Evolutionary conservation across 2,797 vertebrate genomes (phyloP).

Genomic region (Pseudochirops cupreus): DNA sequence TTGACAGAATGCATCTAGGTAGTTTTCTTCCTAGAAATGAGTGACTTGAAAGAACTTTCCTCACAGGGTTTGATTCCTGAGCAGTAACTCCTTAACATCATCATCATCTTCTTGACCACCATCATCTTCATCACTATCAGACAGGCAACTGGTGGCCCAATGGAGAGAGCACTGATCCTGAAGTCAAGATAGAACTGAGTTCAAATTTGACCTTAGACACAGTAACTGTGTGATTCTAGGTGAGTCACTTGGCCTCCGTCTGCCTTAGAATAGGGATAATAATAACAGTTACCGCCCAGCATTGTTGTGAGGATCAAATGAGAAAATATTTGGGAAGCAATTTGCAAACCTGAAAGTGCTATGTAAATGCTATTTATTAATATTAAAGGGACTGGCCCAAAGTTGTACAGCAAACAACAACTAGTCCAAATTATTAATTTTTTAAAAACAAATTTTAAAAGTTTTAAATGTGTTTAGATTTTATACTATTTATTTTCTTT

Average conservation of each 20-base stretch:
- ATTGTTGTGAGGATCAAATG: not conserved
- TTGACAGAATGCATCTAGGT: not conserved
- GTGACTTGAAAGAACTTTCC: not conserved
- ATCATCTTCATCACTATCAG: not conserved
- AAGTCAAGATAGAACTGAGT: not conserved
- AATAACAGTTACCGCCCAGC: not conserved
- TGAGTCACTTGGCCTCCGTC: not conserved
- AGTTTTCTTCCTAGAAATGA: not conserved
- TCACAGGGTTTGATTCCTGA: not conserved
- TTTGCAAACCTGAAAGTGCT: not conserved
- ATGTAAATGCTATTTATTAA: not conserved
- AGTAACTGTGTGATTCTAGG: not conserved
- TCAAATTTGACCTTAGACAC: not conserved
- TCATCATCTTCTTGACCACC: not conserved
- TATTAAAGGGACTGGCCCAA: not conserved
- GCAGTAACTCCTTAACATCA: not conserved
- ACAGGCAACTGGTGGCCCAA: not conserved
- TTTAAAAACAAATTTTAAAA: not conserved
- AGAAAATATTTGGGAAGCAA: not conserved
- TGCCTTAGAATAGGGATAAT: not conserved
- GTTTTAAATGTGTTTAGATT: no score
- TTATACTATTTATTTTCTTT: no score
- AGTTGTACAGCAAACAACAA: not conserved
- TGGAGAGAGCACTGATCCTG: not conserved
- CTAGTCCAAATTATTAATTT: not conserved